Evolutionary conservation across 2,888 invertebrate genomes (phyloP), one percentile per base, ranked within the genome.

Genomic region (Callinectes sapidus): DNA sequence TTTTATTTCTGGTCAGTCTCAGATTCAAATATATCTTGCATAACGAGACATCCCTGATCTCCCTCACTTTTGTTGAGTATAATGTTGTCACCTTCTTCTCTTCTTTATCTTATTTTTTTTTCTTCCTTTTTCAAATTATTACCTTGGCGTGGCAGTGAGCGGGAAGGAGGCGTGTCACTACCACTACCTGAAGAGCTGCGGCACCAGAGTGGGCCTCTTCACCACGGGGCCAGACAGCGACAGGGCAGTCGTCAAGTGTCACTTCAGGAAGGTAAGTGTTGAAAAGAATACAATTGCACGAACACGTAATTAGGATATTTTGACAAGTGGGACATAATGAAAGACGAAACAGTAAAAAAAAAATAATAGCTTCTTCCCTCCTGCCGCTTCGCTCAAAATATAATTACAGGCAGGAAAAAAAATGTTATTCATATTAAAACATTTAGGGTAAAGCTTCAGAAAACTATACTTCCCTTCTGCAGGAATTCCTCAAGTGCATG

Each of bases 401-500:
- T 88, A n/a, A 54, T 6, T n/a, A 35, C 35, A 86, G 16, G n/a
- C 35, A 0, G n/a, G 2, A 81, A 14, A 32, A 16, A n/a, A 16
- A 66, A 55, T 13, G 39, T 18, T 13, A 39, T 1, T 66, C n/a
- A 14, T 8, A 54, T 35, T 28, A 81, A 3, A 28, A 81, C 48
- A 42, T 23, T 90, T 48, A 18, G 32, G 39, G 32, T 23, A 87
- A 39, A 71, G 32, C 18, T 42, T 88, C n/a, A n/a, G 18, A 88
- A 88, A 54, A 23, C 35, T 6, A 55, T 35, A 32, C 35, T 16
- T 71, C 18, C 55, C 16, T 39, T 66, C 89, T 48, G 16, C 90
- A 92, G 92, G 87, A 92, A 28, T 92, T 92, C 42, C 87, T 92
- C 16, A 85, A 92, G 77, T 92, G 92, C 77, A 92, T 92, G 92